phyloP scores from a whole-genome alignment of 2,888 invertebrate species.

The Gasteruption jaculator region DNA sequence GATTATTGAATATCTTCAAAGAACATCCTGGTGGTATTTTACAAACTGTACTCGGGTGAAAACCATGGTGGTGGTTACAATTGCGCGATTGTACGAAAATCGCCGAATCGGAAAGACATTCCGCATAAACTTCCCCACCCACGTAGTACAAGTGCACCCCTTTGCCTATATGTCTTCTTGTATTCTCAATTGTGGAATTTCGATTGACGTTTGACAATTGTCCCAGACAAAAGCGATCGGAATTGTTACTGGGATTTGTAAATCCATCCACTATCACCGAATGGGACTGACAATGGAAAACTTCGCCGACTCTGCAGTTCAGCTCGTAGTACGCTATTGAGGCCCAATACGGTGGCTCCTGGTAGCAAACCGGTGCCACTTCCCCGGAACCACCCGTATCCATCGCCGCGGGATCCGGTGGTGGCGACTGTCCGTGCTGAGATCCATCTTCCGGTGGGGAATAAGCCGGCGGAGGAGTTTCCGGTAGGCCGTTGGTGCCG shows the following conservation, averaged over 20 bases:
- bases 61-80: conserved; percentile 97
- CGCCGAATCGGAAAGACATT: conserved; percentile 94
- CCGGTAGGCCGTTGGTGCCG: conserved; percentile 69
- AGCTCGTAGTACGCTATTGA: conserved; percentile 98
- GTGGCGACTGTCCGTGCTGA: conserved; percentile 56
- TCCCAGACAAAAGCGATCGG: conserved; percentile 95
- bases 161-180: conserved; percentile 95
- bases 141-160: conserved; percentile 95
- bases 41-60: conserved; percentile 98
- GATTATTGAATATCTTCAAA: conserved; percentile 96
- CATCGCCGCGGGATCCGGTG: conserved; percentile 52
- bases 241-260: conserved; percentile 95
- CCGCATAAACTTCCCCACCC: conserved; percentile 96
- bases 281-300: conserved; percentile 87
- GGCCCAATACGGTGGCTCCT: conserved; percentile 96
- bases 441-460: conserved; percentile 83
- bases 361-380: conserved; percentile 83
- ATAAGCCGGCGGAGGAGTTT: conserved; percentile 95
- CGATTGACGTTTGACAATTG: conserved; percentile 97
- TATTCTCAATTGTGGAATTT: conserved; percentile 98
- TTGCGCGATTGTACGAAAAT: conserved; percentile 98
- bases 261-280: conserved; percentile 97
- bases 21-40: conserved; percentile 97
- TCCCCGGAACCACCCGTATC: conserved; percentile 59
- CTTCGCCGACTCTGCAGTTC: conserved; percentile 96